These are phyloP conservation scores for Tiliacea aurago DNA, from an alignment of 2,888 invertebrate genomes.

Conservation along the genomic window DNA sequence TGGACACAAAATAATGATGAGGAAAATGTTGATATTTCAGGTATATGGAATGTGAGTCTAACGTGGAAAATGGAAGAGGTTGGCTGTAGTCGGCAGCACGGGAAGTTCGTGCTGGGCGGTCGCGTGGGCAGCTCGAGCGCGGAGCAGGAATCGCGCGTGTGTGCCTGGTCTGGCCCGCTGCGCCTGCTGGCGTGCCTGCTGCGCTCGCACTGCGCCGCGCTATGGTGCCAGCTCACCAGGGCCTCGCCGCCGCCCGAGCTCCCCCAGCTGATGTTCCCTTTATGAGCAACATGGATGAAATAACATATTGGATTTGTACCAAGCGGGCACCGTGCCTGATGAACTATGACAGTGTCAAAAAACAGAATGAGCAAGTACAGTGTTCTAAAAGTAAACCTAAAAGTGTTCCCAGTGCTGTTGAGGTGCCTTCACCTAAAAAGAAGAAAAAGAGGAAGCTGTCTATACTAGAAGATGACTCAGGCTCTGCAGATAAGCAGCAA, in stretches of 20 bases:
- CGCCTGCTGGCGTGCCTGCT: constrained; percentile 70
- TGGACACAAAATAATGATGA: constrained; percentile 27
- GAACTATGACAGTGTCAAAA: constrained; percentile 82
- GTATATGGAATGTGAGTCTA: constrained; percentile 83
- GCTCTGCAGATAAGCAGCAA: constrained; percentile 75
- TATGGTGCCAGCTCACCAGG: constrained; percentile 55
- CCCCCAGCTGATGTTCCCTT: constrained; percentile 75
- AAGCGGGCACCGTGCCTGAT: constrained; percentile 87
- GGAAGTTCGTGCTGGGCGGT: constrained; percentile 58
- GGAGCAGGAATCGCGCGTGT: constrained; percentile 65
- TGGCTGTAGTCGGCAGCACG: constrained; percentile 51
- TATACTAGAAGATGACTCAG: constrained; percentile 79
- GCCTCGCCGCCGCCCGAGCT: constrained; percentile 45
- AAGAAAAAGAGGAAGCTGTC: constrained; percentile 83
- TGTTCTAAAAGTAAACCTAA: constrained; percentile 75
- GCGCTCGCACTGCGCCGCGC: constrained; percentile 60
- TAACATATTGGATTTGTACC: constrained; percentile 86
- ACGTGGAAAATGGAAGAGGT: constrained; percentile 63
- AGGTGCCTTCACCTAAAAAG: constrained; percentile 76
- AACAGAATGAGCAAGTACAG: constrained; percentile 75
- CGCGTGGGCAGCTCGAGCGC: constrained; percentile 67
- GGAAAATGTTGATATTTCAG: constrained; percentile 71
- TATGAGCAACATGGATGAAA: constrained; percentile 88
- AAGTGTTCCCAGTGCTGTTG: constrained; percentile 71
- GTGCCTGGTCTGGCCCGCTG: constrained; percentile 75